Base-by-base conservation (phyloP, 2,888 invertebrate species). In the Caenorhabditis japonica region DNA sequence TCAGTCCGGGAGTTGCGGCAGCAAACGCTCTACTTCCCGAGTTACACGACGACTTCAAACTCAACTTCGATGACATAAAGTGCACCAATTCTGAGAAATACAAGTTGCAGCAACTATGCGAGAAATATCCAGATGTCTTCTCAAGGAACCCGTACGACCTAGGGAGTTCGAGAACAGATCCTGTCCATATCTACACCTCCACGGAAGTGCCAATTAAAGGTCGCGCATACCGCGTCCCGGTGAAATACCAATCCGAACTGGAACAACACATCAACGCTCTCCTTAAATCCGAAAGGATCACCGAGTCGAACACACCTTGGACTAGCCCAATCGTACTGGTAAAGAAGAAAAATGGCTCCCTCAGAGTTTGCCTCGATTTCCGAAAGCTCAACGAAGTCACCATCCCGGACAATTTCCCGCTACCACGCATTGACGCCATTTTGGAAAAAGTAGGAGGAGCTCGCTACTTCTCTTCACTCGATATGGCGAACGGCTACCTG, bases 341-440 rank as follows among this genome's bases (percentile, higher is more conserved):
- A 7, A 53, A 53, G 23, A n/a, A n/a, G n/a, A n/a, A n/a, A n/a
- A n/a, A n/a, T n/a, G n/a, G n/a, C n/a, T n/a, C n/a, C n/a, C n/a
- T 82, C 0, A 27, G 81, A 43, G 68, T 75, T 0, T 82, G 81
- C 30, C 44, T 82, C 0, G 81, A 81, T 34, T 80, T 79, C 27
- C 25, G 81, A 2, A 53, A 60, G 30, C 41, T 80, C 0, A 81
- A 81, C 36, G 70, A 68, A 5, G 58, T 46, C 0, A 80, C 77
- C 0, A 53, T 77, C 19, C 75, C 73, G 0, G 79, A 81, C 27
- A 58, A 58, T 13, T 83, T 52, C 33, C 80, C 80, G 0, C 27
- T 80, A 2, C 77, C 76, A n/a, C n/a, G n/a, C n/a, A n/a, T n/a
- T n/a, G n/a, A n/a, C n/a, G n/a, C n/a, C n/a, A n/a, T n/a, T n/a